Conservation (phyloP, 2,888 invertebrate genomes). For the Lepidocyrtoides sp. region DNA sequence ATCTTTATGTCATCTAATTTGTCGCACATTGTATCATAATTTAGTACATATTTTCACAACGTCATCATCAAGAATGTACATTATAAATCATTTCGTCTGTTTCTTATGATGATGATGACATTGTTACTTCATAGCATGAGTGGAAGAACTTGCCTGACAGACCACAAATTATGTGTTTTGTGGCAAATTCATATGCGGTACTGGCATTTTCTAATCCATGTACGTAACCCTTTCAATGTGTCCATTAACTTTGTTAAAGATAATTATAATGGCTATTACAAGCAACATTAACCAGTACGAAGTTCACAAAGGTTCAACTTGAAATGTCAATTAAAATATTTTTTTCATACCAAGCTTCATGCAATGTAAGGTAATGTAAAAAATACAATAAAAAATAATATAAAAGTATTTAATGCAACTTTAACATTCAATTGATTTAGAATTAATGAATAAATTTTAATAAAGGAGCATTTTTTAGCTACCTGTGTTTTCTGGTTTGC, state of each 20-base stretch:
- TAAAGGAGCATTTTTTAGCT: no score
- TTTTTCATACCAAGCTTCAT: no score
- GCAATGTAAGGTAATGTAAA: no score
- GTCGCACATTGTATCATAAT: slow-evolving; percentile 45
- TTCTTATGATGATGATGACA: slow-evolving; percentile 34
- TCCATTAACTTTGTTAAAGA: slow-evolving; percentile 24
- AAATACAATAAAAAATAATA: no score
- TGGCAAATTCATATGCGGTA: neutral
- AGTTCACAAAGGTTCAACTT: neutral
- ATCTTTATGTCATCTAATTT: slow-evolving; percentile 23
- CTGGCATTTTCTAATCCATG: neutral
- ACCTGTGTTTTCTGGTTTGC: no score
- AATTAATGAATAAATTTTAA: no score
- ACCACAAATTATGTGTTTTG: slow-evolving; percentile 2
- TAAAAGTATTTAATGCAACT: no score
- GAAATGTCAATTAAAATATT: no score
- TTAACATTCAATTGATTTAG: no score
- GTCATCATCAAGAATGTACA: neutral
- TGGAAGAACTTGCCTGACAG: no score
- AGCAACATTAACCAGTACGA: neutral
- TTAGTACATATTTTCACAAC: slow-evolving; percentile 15
- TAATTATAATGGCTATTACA: slow-evolving; percentile 1
- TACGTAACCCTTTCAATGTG: neutral
- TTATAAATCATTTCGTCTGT: slow-evolving; percentile 40
- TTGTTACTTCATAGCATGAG: no score